These are phyloP conservation scores for Jaculus jaculus DNA, from an alignment of 2,113 vertebrate genomes.

Conservation along the genomic window DNA sequence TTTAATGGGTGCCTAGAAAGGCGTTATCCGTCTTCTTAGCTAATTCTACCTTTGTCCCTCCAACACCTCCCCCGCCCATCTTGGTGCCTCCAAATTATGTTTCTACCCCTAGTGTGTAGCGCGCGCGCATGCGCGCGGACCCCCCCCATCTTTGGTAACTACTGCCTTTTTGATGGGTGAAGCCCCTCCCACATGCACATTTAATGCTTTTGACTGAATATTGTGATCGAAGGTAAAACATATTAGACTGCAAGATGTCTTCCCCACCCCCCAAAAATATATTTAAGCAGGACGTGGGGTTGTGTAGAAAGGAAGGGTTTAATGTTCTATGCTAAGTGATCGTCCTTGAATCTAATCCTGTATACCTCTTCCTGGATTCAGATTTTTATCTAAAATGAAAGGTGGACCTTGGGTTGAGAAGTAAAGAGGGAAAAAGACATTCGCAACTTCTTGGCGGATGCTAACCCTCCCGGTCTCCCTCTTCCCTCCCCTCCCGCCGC, in stretches of 20 bases:
- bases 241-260: constrained; percentile 21
- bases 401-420: neutral
- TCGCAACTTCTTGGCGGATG: neutral
- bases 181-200: neutral
- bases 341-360: neutral
- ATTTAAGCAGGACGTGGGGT: neutral
- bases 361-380: neutral
- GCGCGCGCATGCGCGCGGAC: neutral
- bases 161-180: neutral
- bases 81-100: neutral
- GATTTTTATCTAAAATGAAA: constrained; percentile 44
- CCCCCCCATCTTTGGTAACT: neutral
- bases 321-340: neutral
- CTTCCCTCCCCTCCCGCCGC: neutral
- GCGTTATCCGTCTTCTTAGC: neutral
- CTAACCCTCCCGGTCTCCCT: neutral
- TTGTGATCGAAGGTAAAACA: neutral
- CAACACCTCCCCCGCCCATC: neutral
- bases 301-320: neutral
- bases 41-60: constrained; percentile 46
- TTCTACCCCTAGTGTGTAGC: neutral
- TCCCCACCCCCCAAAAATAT: neutral
- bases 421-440: neutral
- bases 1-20: constrained; percentile 41
- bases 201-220: constrained; percentile 6